Percentiles rank a stretch among this genome's conserved stretches.
phyloP scores from a whole-genome alignment of 2,888 invertebrate species.

The Pyrgus malvae region DNA sequence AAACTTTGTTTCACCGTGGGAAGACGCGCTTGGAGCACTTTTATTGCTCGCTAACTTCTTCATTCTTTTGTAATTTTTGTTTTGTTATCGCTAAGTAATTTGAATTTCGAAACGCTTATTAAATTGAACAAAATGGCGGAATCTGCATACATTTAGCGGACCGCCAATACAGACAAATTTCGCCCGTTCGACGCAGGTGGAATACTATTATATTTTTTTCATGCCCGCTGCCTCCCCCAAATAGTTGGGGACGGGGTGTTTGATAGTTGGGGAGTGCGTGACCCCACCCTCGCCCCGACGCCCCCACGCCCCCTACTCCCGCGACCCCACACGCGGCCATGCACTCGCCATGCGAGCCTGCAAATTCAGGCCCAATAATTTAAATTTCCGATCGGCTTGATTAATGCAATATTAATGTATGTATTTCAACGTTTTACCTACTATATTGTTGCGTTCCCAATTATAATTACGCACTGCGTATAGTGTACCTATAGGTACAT shows the following conservation, averaged over 20 bases:
- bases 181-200: constrained; percentile 72
- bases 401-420: constrained; percentile 69
- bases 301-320: constrained; percentile 35
- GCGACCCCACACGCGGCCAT: constrained; percentile 40
- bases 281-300: constrained; percentile 50
- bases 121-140: constrained; percentile 29
- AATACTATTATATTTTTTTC: constrained; percentile 75
- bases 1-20: constrained; percentile 42
- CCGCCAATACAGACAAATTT: constrained; percentile 67
- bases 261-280: constrained; percentile 65
- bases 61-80: constrained; percentile 18
- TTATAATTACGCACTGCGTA: constrained; percentile 4
- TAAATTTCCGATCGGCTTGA: constrained; percentile 76
- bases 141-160: constrained; percentile 60
- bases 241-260: constrained; percentile 68
- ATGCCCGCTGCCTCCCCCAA: constrained; percentile 71
- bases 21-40: constrained; percentile 25
- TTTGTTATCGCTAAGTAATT: constrained; percentile 6
- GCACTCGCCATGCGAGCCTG: constrained; percentile 74
- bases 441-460: constrained; percentile 6
- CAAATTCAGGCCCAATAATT: constrained; percentile 76
- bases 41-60: constrained; percentile 18
- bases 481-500: not conserved
- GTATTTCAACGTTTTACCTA: constrained; percentile 34
- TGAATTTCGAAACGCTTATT: constrained; percentile 27